Base-by-base conservation (phyloP, 2,797 vertebrate genomes). In the Molossus alvarezi region DNA sequence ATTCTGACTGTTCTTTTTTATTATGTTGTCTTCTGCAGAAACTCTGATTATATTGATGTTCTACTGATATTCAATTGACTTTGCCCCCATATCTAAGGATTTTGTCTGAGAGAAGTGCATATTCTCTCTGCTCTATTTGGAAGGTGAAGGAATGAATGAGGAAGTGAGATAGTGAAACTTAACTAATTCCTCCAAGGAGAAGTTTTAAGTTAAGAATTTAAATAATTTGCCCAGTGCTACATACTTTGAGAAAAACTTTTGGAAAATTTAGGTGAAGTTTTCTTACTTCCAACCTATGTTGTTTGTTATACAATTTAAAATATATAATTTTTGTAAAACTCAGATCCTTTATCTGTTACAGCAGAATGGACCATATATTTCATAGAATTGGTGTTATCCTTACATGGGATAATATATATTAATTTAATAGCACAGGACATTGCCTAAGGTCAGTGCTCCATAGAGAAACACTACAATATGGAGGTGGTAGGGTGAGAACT, bases 201-300 rank as follows among this genome's bases (percentile, higher is more conserved):
- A 83, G 23, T 87, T 53, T 82, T 25, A 92, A 72, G 23, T 73
- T 73, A 73, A 87, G 13, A 60, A 60, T 80, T 89, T 95, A n/a
- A 69, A 60, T 79, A n/a, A 69, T 25, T 64, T 83, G 33, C 3
- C 10, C 8, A 65, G 86, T 25, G 45, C 62, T 4, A 71, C 10
- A 10, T 21, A 60, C 18, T 60, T 53, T 69, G 27, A 76, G 33
- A 25, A 57, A 84, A 76, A 1, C 17, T 67, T 81, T 41, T 76
- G 29, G 37, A 76, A 93, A 80, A 71, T 79, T 83, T 84, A 83
- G 20, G 27, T 80, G 21, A 77, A 51, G 4, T 84, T 29, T 65
- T 3, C 69, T 90, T 9, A 69, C 12, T 4, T 33, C 25, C 25
- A 77, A 48, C 1, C 6, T 20, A 1, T 76, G 2, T 62, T 17